Conservation (phyloP, 2,797 vertebrate genomes). For the Oryzias sinensis region DNA sequence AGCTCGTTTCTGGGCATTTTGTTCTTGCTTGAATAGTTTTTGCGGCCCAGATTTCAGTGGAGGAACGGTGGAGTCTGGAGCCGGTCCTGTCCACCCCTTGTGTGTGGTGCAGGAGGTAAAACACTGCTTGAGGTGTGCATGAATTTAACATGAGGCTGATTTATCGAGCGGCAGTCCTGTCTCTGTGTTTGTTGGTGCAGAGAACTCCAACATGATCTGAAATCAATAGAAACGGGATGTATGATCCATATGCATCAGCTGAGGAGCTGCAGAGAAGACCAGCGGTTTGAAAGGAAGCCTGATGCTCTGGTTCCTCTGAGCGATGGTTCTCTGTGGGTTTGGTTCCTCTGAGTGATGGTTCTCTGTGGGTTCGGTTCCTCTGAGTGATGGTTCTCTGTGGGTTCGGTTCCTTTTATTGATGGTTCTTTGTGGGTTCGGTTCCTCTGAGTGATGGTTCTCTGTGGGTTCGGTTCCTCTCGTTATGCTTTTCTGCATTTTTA, state of each 20-base stretch:
- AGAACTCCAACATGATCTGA: conserved; percentile 53
- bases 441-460: no score
- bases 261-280: conserved; percentile 7
- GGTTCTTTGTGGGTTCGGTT: not conserved
- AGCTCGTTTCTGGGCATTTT: no score
- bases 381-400: no score
- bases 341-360: no score
- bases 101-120: conserved; percentile 39
- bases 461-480: not conserved
- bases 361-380: not conserved
- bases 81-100: no score
- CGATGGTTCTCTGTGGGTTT: not conserved
- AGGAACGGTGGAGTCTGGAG: no score
- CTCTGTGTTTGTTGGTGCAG: conserved; percentile 60
- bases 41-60: no score
- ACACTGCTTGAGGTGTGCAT: conserved; percentile 51
- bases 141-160: conserved; percentile 68
- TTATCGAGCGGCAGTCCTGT: conserved; percentile 53
- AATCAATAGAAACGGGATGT: conserved; percentile 46
- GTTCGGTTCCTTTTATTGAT: not conserved
- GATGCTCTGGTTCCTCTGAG: not conserved
- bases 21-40: no score
- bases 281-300: conserved; percentile 5
- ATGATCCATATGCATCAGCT: conserved; percentile 42
- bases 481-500: no score